These are phyloP conservation scores for Ptychochromis oligacanthus DNA, from an alignment of 2,113 vertebrate species.

Conservation along the genomic window DNA sequence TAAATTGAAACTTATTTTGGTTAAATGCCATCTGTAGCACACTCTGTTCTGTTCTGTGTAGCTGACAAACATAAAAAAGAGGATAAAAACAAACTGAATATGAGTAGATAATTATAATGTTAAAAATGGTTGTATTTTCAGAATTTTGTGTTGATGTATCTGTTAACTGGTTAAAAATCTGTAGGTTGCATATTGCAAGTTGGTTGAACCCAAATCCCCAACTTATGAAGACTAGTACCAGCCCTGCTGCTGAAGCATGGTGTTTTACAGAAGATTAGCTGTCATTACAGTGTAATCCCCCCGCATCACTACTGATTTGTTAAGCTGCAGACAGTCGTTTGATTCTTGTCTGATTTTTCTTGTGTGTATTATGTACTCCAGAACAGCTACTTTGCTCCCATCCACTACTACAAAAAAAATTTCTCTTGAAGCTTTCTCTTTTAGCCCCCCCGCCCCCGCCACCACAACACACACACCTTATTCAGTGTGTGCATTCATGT, in stretches of 20 bases:
- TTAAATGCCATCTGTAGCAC: background rate
- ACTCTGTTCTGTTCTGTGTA: background rate
- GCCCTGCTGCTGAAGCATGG: no score
- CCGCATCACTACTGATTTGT: background rate
- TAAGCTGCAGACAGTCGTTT: background rate
- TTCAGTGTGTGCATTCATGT: conserved; percentile 39
- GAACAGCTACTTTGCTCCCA: background rate
- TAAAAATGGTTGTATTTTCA: accelerated
- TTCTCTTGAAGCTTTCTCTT: conserved; percentile 8
- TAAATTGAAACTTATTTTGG: background rate
- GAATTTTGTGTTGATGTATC: no score
- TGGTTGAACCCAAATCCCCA: no score
- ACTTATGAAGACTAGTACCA: no score
- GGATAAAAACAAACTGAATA: background rate
- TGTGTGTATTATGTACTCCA: background rate
- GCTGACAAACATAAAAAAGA: background rate
- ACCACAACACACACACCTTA: no score
- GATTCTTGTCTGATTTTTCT: background rate
- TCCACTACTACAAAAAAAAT: background rate
- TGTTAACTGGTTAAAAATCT: no score
- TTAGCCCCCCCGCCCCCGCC: background rate
- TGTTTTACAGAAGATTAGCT: background rate
- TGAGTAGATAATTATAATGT: background rate
- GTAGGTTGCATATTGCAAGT: no score
- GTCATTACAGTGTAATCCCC: background rate